Evolutionary conservation across 2,113 vertebrate species (phyloP).

Genomic region (Apaloderma vittatum): DNA sequence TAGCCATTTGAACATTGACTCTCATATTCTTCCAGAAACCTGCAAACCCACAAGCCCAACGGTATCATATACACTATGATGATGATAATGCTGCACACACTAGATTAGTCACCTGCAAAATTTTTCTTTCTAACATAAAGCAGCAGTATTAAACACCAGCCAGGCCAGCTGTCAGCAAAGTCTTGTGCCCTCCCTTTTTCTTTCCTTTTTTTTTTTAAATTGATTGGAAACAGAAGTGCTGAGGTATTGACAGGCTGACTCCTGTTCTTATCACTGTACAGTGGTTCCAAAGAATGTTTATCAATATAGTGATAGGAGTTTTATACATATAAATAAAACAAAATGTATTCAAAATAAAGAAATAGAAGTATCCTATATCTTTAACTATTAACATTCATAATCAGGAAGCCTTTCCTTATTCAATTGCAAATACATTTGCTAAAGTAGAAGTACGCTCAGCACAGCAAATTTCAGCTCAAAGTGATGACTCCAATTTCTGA

Average conservation of each 20-base stretch:
- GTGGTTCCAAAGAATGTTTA: no score
- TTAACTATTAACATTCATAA: neutral
- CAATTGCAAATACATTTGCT: neutral
- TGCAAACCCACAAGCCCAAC: neutral
- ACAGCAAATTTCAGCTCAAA: neutral
- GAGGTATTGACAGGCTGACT: no score
- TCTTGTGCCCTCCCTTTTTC: no score
- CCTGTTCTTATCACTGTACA: no score
- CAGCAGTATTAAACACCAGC: no score
- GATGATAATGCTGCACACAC: neutral
- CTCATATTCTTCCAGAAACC: neutral
- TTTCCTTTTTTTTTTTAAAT: no score
- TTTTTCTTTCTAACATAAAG: neutral
- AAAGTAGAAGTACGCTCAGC: neutral
- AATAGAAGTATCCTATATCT: neutral
- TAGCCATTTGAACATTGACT: neutral
- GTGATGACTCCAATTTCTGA: neutral
- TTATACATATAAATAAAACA: no score
- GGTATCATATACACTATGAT: rapidly evolving
- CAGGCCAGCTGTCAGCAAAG: no score
- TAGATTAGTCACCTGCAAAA: neutral
- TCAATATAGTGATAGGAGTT: no score
- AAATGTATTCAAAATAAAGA: neutral
- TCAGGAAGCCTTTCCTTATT: neutral
- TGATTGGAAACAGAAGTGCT: no score